Base-by-base conservation (phyloP, 2,113 vertebrate genomes). In the Thamnaconus septentrionalis region DNA sequence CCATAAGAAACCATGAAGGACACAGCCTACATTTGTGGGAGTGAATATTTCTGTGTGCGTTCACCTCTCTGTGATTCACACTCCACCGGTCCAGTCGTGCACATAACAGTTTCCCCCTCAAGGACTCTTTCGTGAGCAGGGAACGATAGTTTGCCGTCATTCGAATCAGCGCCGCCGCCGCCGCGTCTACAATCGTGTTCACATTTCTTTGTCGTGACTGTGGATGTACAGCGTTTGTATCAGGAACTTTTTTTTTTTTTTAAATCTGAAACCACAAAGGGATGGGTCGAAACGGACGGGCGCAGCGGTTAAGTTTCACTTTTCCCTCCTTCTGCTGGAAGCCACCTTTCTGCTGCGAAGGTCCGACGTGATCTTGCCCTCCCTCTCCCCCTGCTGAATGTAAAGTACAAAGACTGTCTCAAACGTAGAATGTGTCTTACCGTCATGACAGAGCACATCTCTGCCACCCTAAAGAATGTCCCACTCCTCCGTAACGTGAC, bases 381-480 rank as follows among this genome's bases (percentile, higher is more conserved):
- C 39, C 10, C 75, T 64, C 56, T 41, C 10, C 75, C 66, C 56
- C 69, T 60, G 70, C 69, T 72, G 75, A 86, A 81, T 86, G 87
- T 86, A 75, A 56, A 57, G 80, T 64, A 48, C 31, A 61, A 53
- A 61, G 53, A 71, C 73, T 73, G 76, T 50, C 40, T 71, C 57
- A 3, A n/a, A 31, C 18, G 10, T 72, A 65, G 63, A 75, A 81
- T 4, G 78, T 79, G 75, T 85, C 85, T 85, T 83, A 73, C 56
- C 71, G 66, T 78, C 59, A 53, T 59, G 49, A 56, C 56, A 59
- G 62, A 66, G 47, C 53, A 71, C 67, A 53, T 82, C 69, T 63
- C 9, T 58, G 50, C 43, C 70, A 59, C 49, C 66, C 66, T 58
- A 70, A 69, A 47, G 18, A 53, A 53, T 76, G 71, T 62, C 78